Evolutionary conservation across 2,797 vertebrate species (phyloP).

Genomic region (Petrocephalus schoutedeni): DNA sequence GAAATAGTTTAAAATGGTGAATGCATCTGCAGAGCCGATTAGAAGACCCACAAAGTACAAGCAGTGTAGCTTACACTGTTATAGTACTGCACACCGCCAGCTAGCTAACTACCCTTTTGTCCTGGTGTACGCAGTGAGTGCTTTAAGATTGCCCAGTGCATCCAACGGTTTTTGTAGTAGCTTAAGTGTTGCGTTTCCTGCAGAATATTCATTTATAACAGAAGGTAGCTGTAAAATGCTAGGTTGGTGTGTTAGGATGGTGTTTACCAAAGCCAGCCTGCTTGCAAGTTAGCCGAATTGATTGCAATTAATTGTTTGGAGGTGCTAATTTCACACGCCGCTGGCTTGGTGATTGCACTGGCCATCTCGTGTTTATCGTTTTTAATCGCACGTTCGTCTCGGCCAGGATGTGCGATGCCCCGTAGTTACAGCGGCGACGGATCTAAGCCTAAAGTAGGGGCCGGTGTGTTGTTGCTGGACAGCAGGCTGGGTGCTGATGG

Average conservation of each 20-base stretch:
- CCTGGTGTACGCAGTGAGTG: neutral
- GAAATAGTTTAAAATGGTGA: constrained; percentile 18
- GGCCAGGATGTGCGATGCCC: neutral
- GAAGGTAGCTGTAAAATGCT: neutral
- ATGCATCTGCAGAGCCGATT: neutral
- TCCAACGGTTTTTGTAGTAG: neutral
- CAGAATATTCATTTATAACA: neutral
- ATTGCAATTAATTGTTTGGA: neutral
- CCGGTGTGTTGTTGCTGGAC: neutral
- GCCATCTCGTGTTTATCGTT: neutral
- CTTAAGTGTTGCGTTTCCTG: neutral
- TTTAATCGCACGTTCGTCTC: neutral
- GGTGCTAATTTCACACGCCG: neutral
- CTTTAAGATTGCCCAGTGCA: neutral
- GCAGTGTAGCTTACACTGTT: constrained; percentile 30
- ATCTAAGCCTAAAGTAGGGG: neutral
- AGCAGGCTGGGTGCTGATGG: neutral
- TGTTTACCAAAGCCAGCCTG: neutral
- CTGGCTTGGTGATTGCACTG: neutral
- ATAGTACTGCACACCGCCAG: constrained; percentile 37
- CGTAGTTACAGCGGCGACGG: neutral
- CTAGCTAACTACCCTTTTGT: constrained; percentile 24
- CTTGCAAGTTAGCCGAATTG: neutral
- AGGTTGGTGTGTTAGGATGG: neutral
- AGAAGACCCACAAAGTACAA: constrained; percentile 18